Base-by-base conservation (phyloP, 92 coral and sea anemone species). In the Anthopleura xanthogrammica region DNA sequence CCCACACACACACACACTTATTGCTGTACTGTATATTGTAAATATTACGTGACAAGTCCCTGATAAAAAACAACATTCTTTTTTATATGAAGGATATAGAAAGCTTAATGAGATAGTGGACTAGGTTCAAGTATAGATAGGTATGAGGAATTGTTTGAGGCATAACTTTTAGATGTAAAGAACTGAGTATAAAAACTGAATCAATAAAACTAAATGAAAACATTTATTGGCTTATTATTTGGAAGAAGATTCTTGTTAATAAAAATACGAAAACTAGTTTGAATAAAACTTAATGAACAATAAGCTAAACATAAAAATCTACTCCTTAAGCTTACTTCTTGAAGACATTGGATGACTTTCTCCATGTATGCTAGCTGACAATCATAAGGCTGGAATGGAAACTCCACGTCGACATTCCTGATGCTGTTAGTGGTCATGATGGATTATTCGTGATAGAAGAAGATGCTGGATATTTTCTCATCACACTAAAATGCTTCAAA, bases 311-410 rank as follows among this genome's bases (percentile, higher is more conserved):
- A 46, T 46, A 46, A 46, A 46, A 46, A 46, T 2, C 0, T 9
- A 5, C 5, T 46, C 7, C 9, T 5, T 43, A 43, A 43, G 36
- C 93, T 20, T 65, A 95, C 98, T 95, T 91, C 93, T 83, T 95
- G 98, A 60, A 95, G 81, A 76, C 98, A 91, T 71, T 95, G 86
- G 72, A 95, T 91, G 40, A 95, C 98, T 72, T 90, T 95, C 58
- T 86, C 93, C 98, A 95, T 95, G 86, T 93, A 95, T 13, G 90
- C 76, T 22, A 94, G 87, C 79, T 95, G 98, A 70, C 98, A 95
- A n/a, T 87, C 95, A 79, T 95, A 95, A n/a, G 98, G 98, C 20
- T 88, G 80, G 77, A 94, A 95, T 7, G 98, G 98, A 78, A 95
- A 95, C 43, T 92, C 92, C 55, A 95, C 87, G 56, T 92, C 95